phyloP scores from a whole-genome alignment of 2,888 invertebrate genomes.

The Phengaris arion region DNA sequence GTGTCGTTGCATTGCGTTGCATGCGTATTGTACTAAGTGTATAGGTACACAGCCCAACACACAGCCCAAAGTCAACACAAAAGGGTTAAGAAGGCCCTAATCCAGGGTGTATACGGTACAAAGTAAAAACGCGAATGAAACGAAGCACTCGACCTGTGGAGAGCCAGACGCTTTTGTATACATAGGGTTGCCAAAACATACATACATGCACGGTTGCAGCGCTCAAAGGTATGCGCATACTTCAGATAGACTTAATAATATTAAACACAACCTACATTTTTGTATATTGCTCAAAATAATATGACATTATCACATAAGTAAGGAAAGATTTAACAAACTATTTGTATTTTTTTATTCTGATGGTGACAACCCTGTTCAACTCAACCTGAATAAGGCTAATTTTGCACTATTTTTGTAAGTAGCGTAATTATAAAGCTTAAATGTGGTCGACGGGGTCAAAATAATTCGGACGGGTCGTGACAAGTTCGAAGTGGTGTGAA shows the following conservation, averaged over 20 bases:
- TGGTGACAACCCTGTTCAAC: neutral
- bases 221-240: neutral
- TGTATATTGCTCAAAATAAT: no score
- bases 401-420: neutral
- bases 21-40: neutral
- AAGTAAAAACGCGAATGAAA: constrained; percentile 13
- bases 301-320: no score
- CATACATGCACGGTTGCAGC: no score
- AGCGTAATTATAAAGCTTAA: neutral
- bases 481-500: no score
- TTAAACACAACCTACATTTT: neutral
- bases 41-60: no score
- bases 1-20: neutral
- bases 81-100: neutral
- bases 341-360: neutral
- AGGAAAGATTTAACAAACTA: neutral
- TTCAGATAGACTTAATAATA: neutral
- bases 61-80: neutral
- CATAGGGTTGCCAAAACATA: neutral
- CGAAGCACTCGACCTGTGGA: neutral
- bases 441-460: neutral
- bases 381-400: constrained; percentile 1
- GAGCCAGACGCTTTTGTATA: neutral
- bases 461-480: neutral
- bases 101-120: neutral